These are phyloP conservation scores for Gavia stellata DNA, from an alignment of 2,113 vertebrate species.

Conservation along the genomic window DNA sequence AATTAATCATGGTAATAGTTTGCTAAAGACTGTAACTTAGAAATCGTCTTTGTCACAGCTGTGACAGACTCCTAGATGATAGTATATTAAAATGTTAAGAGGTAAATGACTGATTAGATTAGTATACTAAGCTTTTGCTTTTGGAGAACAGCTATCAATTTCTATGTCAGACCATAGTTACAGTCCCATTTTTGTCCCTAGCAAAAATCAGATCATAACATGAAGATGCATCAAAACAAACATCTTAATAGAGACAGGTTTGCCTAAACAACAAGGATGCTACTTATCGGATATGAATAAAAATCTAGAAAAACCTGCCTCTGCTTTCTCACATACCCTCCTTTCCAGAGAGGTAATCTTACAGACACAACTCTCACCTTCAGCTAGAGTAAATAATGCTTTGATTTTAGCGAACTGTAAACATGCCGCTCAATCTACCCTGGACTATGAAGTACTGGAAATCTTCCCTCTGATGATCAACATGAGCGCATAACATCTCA, in stretches of 20 bases:
- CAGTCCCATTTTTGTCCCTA: background rate
- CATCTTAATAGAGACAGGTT: background rate
- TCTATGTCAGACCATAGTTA: background rate
- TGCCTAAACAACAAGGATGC: background rate
- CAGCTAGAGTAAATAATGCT: background rate
- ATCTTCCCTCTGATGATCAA: background rate
- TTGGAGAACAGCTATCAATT: background rate
- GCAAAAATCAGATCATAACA: background rate
- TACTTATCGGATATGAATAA: background rate
- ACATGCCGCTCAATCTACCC: background rate
- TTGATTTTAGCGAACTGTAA: background rate
- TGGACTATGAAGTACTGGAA: background rate
- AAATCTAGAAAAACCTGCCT: background rate
- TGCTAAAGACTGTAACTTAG: background rate
- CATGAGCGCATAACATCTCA: background rate
- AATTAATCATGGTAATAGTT: background rate
- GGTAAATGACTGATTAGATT: background rate
- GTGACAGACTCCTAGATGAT: background rate
- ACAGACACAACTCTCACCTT: background rate
- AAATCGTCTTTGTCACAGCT: background rate
- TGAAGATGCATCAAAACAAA: background rate
- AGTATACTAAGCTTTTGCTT: background rate
- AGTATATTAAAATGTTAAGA: background rate
- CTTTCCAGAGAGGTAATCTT: background rate
- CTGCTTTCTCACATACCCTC: background rate